Percentiles rank a stretch among this genome's conserved stretches.
Evolutionary conservation across 2,888 invertebrate genomes (phyloP).

Genomic region (Caenorhabditis becei): DNA sequence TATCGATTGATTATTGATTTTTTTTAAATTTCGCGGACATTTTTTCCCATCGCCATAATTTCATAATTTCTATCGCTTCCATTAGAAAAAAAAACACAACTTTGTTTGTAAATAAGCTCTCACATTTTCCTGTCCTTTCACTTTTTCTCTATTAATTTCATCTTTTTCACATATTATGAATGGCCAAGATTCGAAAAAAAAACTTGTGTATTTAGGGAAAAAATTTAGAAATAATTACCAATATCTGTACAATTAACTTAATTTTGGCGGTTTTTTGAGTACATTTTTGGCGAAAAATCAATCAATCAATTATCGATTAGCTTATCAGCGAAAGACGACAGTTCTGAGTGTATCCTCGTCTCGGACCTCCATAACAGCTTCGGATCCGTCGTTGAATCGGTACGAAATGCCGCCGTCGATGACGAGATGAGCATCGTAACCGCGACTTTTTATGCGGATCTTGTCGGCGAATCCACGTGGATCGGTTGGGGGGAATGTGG

Average conservation of each 20-base stretch:
- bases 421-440: constrained; percentile 91
- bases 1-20: no score
- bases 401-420: constrained; percentile 95
- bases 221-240: no score
- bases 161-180: no score
- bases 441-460: constrained; percentile 88
- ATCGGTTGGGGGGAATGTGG: constrained; percentile 88
- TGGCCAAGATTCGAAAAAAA: background rate
- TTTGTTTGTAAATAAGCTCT: constrained; percentile 10
- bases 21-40: background rate
- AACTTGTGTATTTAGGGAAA: no score
- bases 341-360: constrained; percentile 93
- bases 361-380: constrained; percentile 89
- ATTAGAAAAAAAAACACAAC: background rate
- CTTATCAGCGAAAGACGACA: constrained; percentile 83
- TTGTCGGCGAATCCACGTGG: constrained; percentile 82
- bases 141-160: background rate
- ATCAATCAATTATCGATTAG: background rate
- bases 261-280: no score
- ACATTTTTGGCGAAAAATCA: no score
- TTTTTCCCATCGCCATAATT: background rate
- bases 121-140: background rate
- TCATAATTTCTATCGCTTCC: background rate
- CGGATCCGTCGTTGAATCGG: constrained; percentile 94
- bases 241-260: no score